Evolutionary conservation across 2,888 invertebrate species (phyloP), one percentile per base, ranked within the genome.

Genomic region (Yponomeuta cagnagella): DNA sequence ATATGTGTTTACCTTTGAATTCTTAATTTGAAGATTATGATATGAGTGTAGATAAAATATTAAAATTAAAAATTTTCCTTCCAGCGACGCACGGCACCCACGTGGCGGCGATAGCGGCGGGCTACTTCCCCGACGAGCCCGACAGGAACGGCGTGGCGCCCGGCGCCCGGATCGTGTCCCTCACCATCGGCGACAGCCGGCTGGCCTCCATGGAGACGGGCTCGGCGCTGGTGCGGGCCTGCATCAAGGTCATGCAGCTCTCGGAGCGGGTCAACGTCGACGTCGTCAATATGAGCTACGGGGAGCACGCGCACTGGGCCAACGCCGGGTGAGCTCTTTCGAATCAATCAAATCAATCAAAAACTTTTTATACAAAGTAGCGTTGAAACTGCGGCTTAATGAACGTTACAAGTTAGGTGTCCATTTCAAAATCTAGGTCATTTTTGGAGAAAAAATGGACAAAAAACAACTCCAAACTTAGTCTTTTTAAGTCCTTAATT

Each of bases 261-360:
- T 93, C 93, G 68, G 92, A 94, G 76, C 87, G 80, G 1, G 90
- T 88, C 77, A 63, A 93, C 77, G 93, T 97, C 70, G 97, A 99
- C 82, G 95, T 99, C 0, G 97, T 99, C 76, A 99, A 99, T 86
- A 99, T 98, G 97, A 99, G 98, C 81, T 99, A 99, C 79, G 99
- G 99, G 0, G 99, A 99, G 88, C 97, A 97, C 78, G 95, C 97
- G 0, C 96, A 98, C 85, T 98, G 98, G 96, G 95, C 97, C 2
- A 96, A 97, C 85, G 90, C 96, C 9, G 98, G 99, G 97, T 97
- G 90, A 93, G 93, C 77, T 0, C 5, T 52, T 48, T 2, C 1
- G 10, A 23, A 23, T 23, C 23, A 23, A 23, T 23, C 23, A 23
- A 23, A 23, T 23, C 23, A 23, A 23, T 23, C 23, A 0, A 23